Percentiles rank a stretch among this genome's conserved stretches.
These are phyloP conservation scores for Scomber japonicus DNA, from an alignment of 2,113 vertebrate species.

Conservation along the genomic window DNA sequence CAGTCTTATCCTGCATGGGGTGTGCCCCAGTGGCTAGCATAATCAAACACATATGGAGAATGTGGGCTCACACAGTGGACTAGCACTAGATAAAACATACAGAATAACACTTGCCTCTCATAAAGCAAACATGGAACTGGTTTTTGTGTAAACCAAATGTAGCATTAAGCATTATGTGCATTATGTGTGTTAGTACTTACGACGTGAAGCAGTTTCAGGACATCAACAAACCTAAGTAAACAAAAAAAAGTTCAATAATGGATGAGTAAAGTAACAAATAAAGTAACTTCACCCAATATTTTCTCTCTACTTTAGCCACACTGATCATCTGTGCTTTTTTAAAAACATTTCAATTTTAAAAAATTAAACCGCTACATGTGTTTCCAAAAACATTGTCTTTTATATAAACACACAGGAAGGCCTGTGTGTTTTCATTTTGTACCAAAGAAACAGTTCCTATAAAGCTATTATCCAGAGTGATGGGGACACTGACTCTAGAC, in stretches of 20 bases:
- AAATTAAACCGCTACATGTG: not conserved
- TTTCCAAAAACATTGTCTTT: not conserved
- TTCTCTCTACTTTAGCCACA: not conserved
- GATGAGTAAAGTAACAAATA: not conserved
- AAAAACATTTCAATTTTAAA: no score
- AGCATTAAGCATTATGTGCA: no score
- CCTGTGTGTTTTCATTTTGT: not conserved
- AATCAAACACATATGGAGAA: conserved; percentile 73
- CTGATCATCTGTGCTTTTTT: not conserved
- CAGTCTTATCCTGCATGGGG: conserved; percentile 29
- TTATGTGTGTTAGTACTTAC: conserved; percentile 88
- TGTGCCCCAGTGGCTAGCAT: conserved; percentile 34
- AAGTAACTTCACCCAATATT: not conserved
- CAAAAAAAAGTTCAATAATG: not conserved
- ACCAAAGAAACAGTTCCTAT: not conserved
- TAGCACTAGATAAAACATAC: conserved; percentile 17
- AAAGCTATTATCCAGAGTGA: not conserved
- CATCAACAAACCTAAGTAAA: conserved; percentile 93
- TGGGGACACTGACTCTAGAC: not conserved
- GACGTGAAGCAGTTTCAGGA: conserved; percentile 96
- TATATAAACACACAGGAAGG: not conserved
- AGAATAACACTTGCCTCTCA: conserved; percentile 15
- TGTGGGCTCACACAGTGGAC: conserved; percentile 30
- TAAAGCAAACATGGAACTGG: conserved; percentile 5
- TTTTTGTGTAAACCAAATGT: conserved; percentile 14